A percentile compares a stretch with the other conserved stretches of the same genome.
Evolutionary conservation across 30 jellyfish, hydroid and myxozoan species (phyloP).

Genomic region (Cassiopea andromeda): DNA sequence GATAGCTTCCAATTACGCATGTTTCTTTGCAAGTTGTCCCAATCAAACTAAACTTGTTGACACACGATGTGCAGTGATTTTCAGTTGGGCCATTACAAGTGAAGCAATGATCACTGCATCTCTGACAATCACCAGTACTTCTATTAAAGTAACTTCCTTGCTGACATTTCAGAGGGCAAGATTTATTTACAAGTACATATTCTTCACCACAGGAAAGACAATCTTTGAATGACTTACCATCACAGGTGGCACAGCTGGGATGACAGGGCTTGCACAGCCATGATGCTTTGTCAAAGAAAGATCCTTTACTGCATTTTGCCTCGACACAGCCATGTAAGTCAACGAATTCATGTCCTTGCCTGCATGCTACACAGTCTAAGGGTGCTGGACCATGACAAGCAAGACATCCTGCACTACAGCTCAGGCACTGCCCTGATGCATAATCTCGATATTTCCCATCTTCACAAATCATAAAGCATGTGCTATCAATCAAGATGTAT

Average conservation of each 20-base stretch:
- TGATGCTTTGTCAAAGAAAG: conserved; percentile 32
- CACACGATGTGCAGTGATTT: conserved; percentile 72
- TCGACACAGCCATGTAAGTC: conserved; percentile 63
- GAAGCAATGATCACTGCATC: conserved; percentile 63
- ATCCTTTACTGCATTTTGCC: conserved; percentile 48
- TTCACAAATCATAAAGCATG: conserved; percentile 62
- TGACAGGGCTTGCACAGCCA: conserved; percentile 67
- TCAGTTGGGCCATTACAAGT: conserved; percentile 71
- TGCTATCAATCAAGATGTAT: conserved; percentile 56
- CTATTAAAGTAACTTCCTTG: conserved; percentile 33
- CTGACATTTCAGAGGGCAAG: conserved; percentile 60
- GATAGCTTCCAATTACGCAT: conserved; percentile 49
- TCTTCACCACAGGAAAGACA: conserved; percentile 61
- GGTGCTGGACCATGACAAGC: conserved; percentile 72
- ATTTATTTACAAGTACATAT: conserved; percentile 15
- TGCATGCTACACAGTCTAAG: conserved; percentile 58
- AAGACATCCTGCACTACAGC: conserved; percentile 74
- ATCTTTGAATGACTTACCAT: conserved; percentile 45
- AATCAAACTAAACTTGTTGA: conserved; percentile 16
- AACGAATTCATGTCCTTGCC: conserved; percentile 29
- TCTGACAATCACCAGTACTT: conserved; percentile 36
- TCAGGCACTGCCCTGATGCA: conserved; percentile 65
- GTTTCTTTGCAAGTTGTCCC: conserved; percentile 34
- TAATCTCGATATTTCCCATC: conserved; percentile 66
- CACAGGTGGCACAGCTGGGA: conserved; percentile 76